Evolutionary conservation across 2,113 vertebrate species (phyloP), one percentile per base, ranked within the genome.

Genomic region (Montifringilla adamsi): DNA sequence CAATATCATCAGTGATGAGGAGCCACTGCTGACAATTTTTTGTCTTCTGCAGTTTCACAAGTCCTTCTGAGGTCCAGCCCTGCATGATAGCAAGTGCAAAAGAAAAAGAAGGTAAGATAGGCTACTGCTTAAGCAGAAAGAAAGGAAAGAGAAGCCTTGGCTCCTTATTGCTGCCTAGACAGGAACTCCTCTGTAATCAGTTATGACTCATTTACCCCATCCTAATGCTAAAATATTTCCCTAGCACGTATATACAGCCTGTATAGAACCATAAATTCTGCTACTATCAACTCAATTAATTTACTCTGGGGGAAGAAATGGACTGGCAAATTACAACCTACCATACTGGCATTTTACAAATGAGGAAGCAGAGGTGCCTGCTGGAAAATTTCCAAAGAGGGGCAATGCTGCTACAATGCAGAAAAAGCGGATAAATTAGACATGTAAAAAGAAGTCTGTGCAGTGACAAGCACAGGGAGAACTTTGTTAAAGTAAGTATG

Each of bases 261-360:
- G 26, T 37, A 67, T 52, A 70, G 90, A 89, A 67, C 86, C 66
- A 39, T 62, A 86, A 77, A 81, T 86, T 93, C 59, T 93, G 52
- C 55, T 52, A 44, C 76, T 86, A 94, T 84, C 79, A 84, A 90
- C 87, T 86, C 43, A 70, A 86, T 90, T 94, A 80, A 88, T 86
- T 90, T 92, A 77, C 59, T 47, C 33, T 74, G 0, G 0, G 75
- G 78, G 72, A 84, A 90, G 83, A 95, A 96, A 94, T 52, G 80
- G 68, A 64, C 83, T 86, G 76, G 79, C 52, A 95, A 93, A 93
- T 86, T 86, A 41, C 79, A 92, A 1, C 39, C 50, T 63, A 63
- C 68, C 24, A 14, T 56, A 70, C 43, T 26, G 52, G 59, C 59
- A 41, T 76, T 90, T 96, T 75, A 86, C 39, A 93, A 88, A 81